A percentile compares a stretch with the other conserved stretches of the same genome.
Conservation (phyloP, 2,888 invertebrate genomes). For the Parelbella ahira region DNA sequence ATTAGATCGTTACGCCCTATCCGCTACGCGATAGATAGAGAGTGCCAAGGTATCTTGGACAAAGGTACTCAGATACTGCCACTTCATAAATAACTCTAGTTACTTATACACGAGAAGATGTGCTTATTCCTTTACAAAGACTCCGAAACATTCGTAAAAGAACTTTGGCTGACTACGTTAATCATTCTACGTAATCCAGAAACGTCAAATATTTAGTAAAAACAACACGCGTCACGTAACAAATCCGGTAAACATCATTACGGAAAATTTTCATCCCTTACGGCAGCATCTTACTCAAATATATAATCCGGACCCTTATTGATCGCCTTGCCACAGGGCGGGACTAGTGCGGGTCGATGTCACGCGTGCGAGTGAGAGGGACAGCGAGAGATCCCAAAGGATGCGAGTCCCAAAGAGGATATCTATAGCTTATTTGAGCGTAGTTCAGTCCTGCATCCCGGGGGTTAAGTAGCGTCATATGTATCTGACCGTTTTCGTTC, state of each 20-base stretch:
- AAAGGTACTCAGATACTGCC: too few relatives aligned
- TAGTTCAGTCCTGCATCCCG: slow-evolving; percentile 9
- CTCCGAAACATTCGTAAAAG: neutral
- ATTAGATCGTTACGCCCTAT: too few relatives aligned
- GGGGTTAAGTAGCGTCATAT: slow-evolving; percentile 16
- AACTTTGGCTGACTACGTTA: neutral
- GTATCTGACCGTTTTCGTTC: slow-evolving; percentile 3
- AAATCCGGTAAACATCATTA: slow-evolving; percentile 34
- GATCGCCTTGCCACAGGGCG: slow-evolving; percentile 46
- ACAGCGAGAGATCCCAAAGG: slow-evolving; percentile 29
- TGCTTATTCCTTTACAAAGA: too few relatives aligned
- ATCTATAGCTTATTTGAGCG: slow-evolving; percentile 37
- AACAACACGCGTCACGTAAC: slow-evolving; percentile 27
- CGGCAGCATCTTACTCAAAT: slow-evolving; percentile 39
- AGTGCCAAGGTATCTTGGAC: too few relatives aligned
- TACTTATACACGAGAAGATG: neutral
- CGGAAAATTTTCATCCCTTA: slow-evolving; percentile 26
- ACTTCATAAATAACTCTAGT: too few relatives aligned
- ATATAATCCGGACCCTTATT: slow-evolving; percentile 61
- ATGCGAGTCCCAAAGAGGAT: slow-evolving; percentile 40
- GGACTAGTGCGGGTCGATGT: slow-evolving; percentile 39
- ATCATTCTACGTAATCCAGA: neutral
- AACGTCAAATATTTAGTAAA: slow-evolving; percentile 7
- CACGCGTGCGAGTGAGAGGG: slow-evolving; percentile 26
- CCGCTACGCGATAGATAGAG: too few relatives aligned